These are phyloP conservation scores for Gyps fulvus DNA, from an alignment of 2,113 vertebrate genomes.

Conservation along the genomic window DNA sequence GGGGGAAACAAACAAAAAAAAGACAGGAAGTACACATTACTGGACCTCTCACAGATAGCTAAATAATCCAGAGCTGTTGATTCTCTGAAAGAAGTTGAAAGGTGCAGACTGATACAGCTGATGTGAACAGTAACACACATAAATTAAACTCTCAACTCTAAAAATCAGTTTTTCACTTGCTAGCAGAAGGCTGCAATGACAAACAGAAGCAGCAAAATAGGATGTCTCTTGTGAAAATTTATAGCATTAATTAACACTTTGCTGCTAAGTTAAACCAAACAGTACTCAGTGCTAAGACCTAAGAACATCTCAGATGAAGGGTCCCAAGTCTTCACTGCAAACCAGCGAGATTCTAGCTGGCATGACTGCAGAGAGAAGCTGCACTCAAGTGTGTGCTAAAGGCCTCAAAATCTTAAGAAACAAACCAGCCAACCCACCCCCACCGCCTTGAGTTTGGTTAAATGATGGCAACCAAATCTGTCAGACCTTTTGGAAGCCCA, in stretches of 20 bases:
- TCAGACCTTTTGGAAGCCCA: neutral
- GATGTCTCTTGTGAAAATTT: neutral
- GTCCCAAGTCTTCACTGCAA: neutral
- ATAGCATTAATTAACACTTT: neutral
- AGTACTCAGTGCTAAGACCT: neutral
- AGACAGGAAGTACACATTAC: neutral
- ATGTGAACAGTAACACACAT: neutral
- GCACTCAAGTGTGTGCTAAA: fast-evolving
- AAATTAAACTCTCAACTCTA: neutral
- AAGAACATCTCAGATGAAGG: neutral
- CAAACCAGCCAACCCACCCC: neutral
- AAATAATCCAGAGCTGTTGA: neutral
- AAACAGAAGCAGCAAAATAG: neutral
- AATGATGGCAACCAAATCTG: neutral
- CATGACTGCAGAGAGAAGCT: neutral
- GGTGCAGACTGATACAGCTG: neutral
- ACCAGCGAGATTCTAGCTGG: neutral
- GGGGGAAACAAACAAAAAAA: no score
- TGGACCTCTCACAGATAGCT: neutral
- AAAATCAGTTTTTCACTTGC: neutral
- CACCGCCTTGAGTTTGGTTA: neutral
- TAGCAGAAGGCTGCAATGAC: neutral
- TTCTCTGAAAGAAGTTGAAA: neutral
- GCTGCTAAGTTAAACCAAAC: neutral
- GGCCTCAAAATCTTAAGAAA: neutral